phyloP scores from a whole-genome alignment of 37 sponge, comb jelly and placozoan genomes.

The Beroe ovata region DNA sequence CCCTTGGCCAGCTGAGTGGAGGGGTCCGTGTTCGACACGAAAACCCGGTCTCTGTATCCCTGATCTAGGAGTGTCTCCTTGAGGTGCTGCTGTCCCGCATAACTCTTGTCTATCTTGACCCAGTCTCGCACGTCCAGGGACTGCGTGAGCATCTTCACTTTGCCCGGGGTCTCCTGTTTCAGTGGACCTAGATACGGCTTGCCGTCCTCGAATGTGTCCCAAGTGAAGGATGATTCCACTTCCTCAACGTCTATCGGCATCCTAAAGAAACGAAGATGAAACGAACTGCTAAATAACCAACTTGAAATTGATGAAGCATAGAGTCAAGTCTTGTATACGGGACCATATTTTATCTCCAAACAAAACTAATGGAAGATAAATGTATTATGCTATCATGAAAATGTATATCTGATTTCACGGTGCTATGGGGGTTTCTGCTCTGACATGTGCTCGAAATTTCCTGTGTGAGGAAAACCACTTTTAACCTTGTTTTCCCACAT shows the following conservation, averaged over 20 bases:
- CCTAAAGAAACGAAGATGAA: too few relatives aligned
- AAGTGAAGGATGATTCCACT: background rate
- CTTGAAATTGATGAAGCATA: too few relatives aligned
- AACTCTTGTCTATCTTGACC: background rate
- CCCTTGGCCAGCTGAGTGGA: background rate
- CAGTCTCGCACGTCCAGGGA: background rate
- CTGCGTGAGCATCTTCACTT: background rate
- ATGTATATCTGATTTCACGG: too few relatives aligned
- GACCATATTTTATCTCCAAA: too few relatives aligned
- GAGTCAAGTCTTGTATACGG: too few relatives aligned
- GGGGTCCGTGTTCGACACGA: background rate
- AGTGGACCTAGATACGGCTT: background rate
- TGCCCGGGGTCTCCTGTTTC: background rate
- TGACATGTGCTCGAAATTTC: too few relatives aligned
- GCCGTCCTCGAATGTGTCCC: background rate
- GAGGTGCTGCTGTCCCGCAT: background rate
- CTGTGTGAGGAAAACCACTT: too few relatives aligned
- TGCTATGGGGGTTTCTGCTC: too few relatives aligned
- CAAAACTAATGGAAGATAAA: too few relatives aligned
- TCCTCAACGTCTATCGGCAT: background rate
- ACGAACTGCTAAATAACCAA: too few relatives aligned
- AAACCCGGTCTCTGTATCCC: background rate
- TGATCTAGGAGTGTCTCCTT: background rate
- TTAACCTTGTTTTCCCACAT: too few relatives aligned
- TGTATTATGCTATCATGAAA: too few relatives aligned